Evolutionary conservation across 2,113 vertebrate genomes (phyloP).

Genomic region (Nothocercus julius): DNA sequence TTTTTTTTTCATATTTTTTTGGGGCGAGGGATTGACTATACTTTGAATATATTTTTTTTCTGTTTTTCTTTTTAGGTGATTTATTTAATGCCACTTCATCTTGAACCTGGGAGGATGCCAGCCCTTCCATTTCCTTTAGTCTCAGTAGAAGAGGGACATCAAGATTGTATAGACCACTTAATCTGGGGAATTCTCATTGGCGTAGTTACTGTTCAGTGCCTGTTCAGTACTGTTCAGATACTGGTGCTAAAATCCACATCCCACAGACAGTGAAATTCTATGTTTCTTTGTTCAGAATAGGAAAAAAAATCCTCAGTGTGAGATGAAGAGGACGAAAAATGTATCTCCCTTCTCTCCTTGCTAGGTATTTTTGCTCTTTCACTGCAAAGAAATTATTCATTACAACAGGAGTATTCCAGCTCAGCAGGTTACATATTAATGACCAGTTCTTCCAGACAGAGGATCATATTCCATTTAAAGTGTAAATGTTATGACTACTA

Average conservation of each 20-base stretch:
- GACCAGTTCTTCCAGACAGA: background rate
- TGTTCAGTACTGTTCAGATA: too few relatives aligned
- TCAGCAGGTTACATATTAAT: conserved; percentile 25
- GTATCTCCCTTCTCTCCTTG: background rate
- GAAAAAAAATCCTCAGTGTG: background rate
- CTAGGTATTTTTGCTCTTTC: background rate
- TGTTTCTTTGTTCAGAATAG: background rate
- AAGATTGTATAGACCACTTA: background rate
- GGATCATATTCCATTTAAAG: conserved; percentile 16
- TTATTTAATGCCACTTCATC: background rate
- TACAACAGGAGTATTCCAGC: background rate
- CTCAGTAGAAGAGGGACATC: background rate
- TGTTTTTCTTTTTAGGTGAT: background rate
- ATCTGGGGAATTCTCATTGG: background rate
- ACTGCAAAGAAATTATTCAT: conserved; percentile 14
- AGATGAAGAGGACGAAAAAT: background rate
- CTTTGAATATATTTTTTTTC: background rate
- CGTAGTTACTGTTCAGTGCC: background rate
- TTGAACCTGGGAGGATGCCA: background rate
- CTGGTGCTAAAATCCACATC: background rate
- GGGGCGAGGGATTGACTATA: background rate
- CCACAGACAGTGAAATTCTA: background rate
- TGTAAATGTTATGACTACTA: background rate
- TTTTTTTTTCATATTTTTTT: background rate
- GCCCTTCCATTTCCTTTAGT: background rate